These are phyloP conservation scores for Pilophorus perplexus DNA, from an alignment of 2,888 invertebrate genomes.

Conservation along the genomic window DNA sequence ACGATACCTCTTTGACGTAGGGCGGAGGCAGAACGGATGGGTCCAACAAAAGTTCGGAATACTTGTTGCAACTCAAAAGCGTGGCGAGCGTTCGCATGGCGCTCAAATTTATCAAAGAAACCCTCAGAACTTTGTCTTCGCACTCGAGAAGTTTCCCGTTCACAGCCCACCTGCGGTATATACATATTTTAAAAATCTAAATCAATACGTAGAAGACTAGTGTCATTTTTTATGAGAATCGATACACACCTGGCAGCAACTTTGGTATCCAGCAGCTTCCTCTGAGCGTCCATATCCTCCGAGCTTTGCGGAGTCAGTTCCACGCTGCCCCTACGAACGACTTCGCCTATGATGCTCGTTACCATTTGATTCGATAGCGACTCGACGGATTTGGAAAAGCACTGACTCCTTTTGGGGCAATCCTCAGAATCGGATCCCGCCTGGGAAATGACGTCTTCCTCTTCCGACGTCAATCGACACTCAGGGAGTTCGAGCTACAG, in stretches of 20 bases:
- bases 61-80: slow-evolving; percentile 57
- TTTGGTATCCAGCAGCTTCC: slow-evolving; percentile 35
- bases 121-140: slow-evolving; percentile 55
- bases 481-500: slow-evolving; percentile 51
- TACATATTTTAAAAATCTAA: no score
- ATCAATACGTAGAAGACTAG: no score
- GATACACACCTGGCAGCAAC: slow-evolving; percentile 42
- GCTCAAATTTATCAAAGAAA: slow-evolving; percentile 58
- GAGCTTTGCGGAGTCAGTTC: slow-evolving; percentile 38
- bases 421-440: slow-evolving; percentile 29
- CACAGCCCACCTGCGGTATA: slow-evolving; percentile 45
- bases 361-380: slow-evolving; percentile 53
- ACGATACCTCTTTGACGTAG: slow-evolving; percentile 22
- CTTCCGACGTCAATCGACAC: slow-evolving; percentile 52
- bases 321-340: slow-evolving; percentile 53
- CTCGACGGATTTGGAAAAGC: slow-evolving; percentile 46
- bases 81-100: slow-evolving; percentile 59
- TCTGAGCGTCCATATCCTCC: slow-evolving; percentile 41
- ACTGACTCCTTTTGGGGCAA: slow-evolving; percentile 22
- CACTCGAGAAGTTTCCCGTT: slow-evolving; percentile 54
- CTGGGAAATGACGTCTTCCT: slow-evolving; percentile 50
- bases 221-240: no score
- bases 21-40: not conserved
- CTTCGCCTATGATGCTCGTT: slow-evolving; percentile 57
- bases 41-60: slow-evolving; percentile 59